phyloP scores from a whole-genome alignment of 2,113 vertebrate genomes.

The Panthera uncia region DNA sequence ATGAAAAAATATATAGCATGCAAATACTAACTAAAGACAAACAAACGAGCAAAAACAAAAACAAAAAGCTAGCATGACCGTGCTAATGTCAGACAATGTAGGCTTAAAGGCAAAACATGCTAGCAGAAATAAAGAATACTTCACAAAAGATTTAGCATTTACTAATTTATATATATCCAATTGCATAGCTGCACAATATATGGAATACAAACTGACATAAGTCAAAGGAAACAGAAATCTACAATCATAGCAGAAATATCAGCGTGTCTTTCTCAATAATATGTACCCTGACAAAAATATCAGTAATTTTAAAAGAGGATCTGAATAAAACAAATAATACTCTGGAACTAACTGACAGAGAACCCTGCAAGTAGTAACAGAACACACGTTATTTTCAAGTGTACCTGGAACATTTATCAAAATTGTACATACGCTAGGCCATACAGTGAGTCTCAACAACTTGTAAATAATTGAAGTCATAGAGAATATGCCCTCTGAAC shows the following conservation, averaged over 20 bases:
- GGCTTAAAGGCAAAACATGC: neutral
- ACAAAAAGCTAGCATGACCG: neutral
- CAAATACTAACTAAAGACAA: neutral
- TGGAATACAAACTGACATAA: neutral
- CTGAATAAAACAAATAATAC: neutral
- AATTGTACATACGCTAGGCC: neutral
- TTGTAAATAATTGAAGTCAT: neutral
- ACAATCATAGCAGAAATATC: neutral
- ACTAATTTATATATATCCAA: neutral
- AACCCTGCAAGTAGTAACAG: neutral
- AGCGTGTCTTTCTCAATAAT: neutral
- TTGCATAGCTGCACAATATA: neutral
- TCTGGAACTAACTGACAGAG: neutral
- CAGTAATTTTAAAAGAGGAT: neutral
- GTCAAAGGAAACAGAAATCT: neutral
- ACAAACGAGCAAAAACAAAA: neutral
- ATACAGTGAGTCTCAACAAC: neutral
- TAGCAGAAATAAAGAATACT: neutral
- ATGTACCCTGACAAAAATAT: neutral
- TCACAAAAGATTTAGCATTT: neutral
- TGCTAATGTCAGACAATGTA: neutral
- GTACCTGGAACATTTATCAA: neutral
- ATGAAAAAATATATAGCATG: neutral
- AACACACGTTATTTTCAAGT: neutral
- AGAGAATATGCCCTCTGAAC: neutral